Percentiles rank a stretch among this genome's conserved stretches.
These are phyloP conservation scores for Erythrocercus mccallii DNA, from an alignment of 2,113 vertebrate genomes.

Conservation along the genomic window DNA sequence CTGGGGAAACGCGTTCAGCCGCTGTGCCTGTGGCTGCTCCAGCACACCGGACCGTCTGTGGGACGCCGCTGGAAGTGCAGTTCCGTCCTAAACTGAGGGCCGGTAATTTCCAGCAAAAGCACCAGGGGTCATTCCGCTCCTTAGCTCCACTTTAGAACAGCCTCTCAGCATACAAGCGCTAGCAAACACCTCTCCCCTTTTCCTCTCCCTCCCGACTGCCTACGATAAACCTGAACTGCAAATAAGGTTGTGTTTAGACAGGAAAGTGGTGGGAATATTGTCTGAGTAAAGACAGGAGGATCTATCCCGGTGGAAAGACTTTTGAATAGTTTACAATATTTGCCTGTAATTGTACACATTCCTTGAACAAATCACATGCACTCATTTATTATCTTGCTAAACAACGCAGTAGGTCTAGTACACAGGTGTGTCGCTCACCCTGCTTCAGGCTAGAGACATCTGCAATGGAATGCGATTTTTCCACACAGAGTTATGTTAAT, in stretches of 20 bases:
- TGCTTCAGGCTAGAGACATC: not conserved
- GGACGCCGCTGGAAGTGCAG: not conserved
- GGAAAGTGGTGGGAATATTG: not conserved
- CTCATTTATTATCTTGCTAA: not conserved
- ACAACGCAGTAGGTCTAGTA: not conserved
- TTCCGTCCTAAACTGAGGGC: accelerated
- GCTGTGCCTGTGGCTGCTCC: not conserved
- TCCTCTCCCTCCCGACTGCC: not conserved
- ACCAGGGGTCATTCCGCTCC: conserved; percentile 67
- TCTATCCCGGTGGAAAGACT: conserved; percentile 17
- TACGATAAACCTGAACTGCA: not conserved
- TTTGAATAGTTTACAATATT: conserved; percentile 40
- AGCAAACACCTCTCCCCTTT: not conserved
- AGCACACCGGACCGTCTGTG: accelerated
- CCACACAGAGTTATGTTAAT: not conserved
- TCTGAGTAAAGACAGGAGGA: conserved; percentile 51
- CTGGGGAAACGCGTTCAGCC: no score
- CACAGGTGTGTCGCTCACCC: conserved; percentile 4
- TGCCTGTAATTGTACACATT: conserved; percentile 28
- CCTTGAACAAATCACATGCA: not conserved
- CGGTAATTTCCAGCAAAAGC: conserved; percentile 38
- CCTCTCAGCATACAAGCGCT: not conserved
- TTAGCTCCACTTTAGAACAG: not conserved
- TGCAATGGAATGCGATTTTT: not conserved
- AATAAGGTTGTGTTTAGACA: conserved; percentile 20